Evolutionary conservation across 2,113 vertebrate species (phyloP).

Genomic region (Neolamprologus fasciatus): DNA sequence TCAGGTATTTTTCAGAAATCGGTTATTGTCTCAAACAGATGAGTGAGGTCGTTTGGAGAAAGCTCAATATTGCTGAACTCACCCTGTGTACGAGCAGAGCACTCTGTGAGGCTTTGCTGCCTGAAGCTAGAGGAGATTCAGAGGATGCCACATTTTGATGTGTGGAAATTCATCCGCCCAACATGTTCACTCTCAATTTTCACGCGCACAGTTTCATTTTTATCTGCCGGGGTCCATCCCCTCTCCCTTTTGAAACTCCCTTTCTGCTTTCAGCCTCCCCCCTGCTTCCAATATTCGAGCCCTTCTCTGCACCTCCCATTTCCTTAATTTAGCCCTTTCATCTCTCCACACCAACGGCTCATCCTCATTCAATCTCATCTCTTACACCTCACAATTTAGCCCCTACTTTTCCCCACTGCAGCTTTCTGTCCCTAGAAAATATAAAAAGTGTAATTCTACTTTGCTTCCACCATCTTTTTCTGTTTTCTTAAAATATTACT

Average conservation of each 20-base stretch:
- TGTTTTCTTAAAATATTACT: neutral
- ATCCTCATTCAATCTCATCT: conserved; percentile 43
- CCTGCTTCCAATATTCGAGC: conserved; percentile 12
- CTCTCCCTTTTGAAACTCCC: conserved; percentile 34
- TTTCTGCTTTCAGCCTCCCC: conserved; percentile 2
- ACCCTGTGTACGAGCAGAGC: neutral
- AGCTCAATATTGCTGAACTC: neutral
- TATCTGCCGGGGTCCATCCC: conserved; percentile 33
- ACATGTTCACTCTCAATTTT: conserved; percentile 33
- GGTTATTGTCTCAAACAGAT: neutral
- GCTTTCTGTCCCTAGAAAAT: neutral
- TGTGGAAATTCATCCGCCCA: conserved; percentile 30
- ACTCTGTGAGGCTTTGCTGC: neutral
- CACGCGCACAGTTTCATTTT: conserved; percentile 21
- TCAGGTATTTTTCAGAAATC: neutral
- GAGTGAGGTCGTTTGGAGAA: neutral
- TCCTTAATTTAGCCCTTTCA: conserved; percentile 39
- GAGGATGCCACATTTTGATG: neutral
- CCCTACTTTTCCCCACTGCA: neutral
- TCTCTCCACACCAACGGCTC: conserved; percentile 31
- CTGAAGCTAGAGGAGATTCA: neutral
- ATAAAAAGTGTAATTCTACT: neutral
- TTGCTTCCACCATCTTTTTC: neutral
- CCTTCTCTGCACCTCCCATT: conserved; percentile 7
- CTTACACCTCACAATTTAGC: conserved; percentile 14